Base-by-base conservation (phyloP, 2,888 invertebrate species). In the Mimas tiliae region DNA sequence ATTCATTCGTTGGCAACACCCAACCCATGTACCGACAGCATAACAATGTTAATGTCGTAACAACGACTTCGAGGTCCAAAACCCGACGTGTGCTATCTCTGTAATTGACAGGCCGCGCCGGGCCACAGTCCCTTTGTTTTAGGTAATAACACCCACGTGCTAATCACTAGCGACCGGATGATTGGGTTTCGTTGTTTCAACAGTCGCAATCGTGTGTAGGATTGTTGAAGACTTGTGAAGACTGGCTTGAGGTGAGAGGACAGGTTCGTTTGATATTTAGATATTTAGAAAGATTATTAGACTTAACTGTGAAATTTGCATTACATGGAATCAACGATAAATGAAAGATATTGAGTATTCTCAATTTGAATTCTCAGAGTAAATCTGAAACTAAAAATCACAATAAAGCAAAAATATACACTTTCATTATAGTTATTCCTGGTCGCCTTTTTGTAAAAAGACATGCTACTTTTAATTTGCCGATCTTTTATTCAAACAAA, bases 11-110 rank as follows among this genome's bases (percentile, higher is more conserved):
- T n/a, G 33, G n/a, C 55, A 34, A 55, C 58, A 48, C 34, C 67
- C 42, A 42, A 58, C 63, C 65, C 69, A 67, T 68, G 66, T 68
- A 70, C 68, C 63, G 69, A 64, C 64, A 55, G 62, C 53, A 68
- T 73, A 75, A 76, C 78, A 83, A 83, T 82, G 74, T 80, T 76
- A 70, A 77, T 88, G 83, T 84, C 76, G 85, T 81, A 87, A 88
- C 79, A 70, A 68, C 72, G 75, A 72, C 76, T 79, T 78, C 76
- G 76, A 77, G 74, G 74, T 75, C 77, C 73, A 73, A 81, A 80
- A 78, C 74, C 72, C 74, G 78, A 82, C 78, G 80, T 79, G 79
- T 79, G 80, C 78, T 83, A 83, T 81, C 79, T 76, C 69, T 69
- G 67, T 81, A 80, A 81, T 79, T 82, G 83, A 85, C 82, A 80